Conservation (phyloP, 2,113 vertebrate genomes). For the zebrafish (Danio rerio) region DNA sequence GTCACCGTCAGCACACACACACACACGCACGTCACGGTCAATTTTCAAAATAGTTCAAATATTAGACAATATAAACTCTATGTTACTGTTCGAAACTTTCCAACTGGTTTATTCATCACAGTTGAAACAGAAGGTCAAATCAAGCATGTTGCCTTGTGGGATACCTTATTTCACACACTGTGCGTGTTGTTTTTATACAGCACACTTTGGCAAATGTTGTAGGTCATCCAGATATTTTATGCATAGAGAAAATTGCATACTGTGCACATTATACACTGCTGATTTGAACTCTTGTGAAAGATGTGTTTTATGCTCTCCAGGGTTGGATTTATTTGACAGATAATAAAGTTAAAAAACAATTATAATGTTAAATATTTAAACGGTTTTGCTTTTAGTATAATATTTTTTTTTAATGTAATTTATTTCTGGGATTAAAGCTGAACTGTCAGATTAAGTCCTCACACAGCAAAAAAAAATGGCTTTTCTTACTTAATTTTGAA, state of each 20-base stretch:
- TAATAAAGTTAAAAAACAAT: background rate
- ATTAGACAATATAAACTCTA: too few relatives aligned
- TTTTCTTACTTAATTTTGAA: too few relatives aligned
- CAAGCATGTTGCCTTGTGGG: constrained; percentile 1
- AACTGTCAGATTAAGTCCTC: too few relatives aligned
- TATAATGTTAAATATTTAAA: background rate
- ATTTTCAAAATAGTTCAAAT: too few relatives aligned
- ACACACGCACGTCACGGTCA: too few relatives aligned
- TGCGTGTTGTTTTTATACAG: background rate
- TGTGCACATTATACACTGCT: background rate
- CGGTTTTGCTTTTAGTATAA: background rate
- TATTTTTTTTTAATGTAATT: background rate
- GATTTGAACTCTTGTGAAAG: background rate
- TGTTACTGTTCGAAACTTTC: background rate
- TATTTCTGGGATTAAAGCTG: background rate
- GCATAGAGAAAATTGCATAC: background rate
- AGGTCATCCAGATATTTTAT: background rate
- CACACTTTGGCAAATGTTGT: background rate
- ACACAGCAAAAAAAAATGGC: too few relatives aligned
- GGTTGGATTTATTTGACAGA: background rate
- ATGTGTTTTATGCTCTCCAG: background rate
- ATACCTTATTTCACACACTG: background rate
- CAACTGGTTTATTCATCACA: background rate
- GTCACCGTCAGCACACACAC: too few relatives aligned
- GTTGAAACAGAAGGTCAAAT: background rate